These are phyloP conservation scores for Rhinolophus ferrumequinum DNA, from an alignment of 2,113 vertebrate genomes.

Conservation along the genomic window DNA sequence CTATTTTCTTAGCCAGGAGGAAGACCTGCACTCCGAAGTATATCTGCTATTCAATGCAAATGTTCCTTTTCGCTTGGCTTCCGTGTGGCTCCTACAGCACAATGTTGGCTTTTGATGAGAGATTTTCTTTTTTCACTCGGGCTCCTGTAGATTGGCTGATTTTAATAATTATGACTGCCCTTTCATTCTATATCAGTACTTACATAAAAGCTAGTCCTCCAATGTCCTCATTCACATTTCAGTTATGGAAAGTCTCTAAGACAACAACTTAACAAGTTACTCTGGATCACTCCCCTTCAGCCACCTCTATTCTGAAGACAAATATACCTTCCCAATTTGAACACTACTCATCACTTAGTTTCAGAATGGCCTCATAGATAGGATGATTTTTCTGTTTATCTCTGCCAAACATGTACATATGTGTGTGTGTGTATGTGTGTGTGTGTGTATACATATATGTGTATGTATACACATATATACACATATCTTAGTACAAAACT, in stretches of 20 bases:
- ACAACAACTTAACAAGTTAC: not conserved
- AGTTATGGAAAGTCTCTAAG: not conserved
- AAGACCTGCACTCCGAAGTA: not conserved
- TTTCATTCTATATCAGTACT: not conserved
- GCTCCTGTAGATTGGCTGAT: not conserved
- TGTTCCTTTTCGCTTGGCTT: not conserved
- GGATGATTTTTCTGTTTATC: not conserved
- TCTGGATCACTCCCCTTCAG: not conserved
- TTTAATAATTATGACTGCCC: not conserved
- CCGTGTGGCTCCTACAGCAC: not conserved
- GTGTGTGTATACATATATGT: too few relatives aligned
- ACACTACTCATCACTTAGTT: not conserved
- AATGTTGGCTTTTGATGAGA: not conserved
- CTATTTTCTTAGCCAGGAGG: not conserved
- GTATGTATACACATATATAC: too few relatives aligned
- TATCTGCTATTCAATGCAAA: not conserved
- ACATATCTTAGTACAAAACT: too few relatives aligned
- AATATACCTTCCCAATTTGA: not conserved
- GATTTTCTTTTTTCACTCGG: not conserved
- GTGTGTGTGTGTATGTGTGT: too few relatives aligned
- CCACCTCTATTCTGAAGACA: not conserved
- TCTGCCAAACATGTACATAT: not conserved
- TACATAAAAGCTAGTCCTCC: not conserved
- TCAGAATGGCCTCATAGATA: not conserved
- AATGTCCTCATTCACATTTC: not conserved